Evolutionary conservation across 1,140 invertebrate species (phyloP), one percentile per base, ranked within the genome.

Genomic region (Maniola jurtina): DNA sequence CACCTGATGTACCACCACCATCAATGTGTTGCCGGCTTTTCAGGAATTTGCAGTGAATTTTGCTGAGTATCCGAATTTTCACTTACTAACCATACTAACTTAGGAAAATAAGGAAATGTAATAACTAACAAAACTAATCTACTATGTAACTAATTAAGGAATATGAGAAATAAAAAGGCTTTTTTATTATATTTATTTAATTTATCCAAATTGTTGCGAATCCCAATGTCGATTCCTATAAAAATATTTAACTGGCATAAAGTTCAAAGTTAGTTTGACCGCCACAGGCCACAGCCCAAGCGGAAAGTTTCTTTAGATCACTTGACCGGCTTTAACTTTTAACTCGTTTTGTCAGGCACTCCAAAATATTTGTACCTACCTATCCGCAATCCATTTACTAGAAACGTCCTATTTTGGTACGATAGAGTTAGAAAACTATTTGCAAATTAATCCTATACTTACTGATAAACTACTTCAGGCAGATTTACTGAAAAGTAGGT

Each of bases 331-430:
- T 50, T 50, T 50, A 50, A 50, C 48, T 50, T 50, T 50, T 50
- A 50, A 50, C 48, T 50, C 48, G 48, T 50, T 50, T 50, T 50
- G 48, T 50, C 48, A 50, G 48, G 48, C 16, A 50, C 48, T 50
- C 16, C 15, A 6, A 50, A 50, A 15, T 25, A 16, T 50, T 50
- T 50, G 6, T 50, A n/a, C n/a, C n/a, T n/a, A n/a, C n/a, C n/a
- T n/a, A 50, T 50, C 6, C 14, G 15, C 15, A 16, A 25, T 50
- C 14, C 48, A 11, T 6, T 50, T 50, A 9, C 48, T 16, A 50
- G 16, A 14, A n/a, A 11, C 13, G 13, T 45, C 42, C 13, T 38
- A 50, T 50, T 50, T 16, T 50, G 48, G 45, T 11, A n/a, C 11
- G 13, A n/a, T 14, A 6, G 0, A 47, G 6, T 47, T n/a, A 13